These are phyloP conservation scores for Zhengitettix transpicula DNA, from an alignment of 2,888 invertebrate species.

Conservation along the genomic window DNA sequence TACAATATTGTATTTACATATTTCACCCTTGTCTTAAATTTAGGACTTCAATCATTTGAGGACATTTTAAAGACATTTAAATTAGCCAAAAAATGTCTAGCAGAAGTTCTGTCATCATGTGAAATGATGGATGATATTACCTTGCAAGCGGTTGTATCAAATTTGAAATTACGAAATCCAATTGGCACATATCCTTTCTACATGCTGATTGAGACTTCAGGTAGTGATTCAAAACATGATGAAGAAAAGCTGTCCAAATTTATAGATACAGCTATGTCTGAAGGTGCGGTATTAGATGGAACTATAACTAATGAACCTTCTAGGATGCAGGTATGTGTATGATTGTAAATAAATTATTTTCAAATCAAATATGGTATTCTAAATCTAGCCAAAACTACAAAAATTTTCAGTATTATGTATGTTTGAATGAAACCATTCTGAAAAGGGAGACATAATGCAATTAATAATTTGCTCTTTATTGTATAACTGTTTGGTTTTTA, in stretches of 20 bases:
- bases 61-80: constrained; percentile 58
- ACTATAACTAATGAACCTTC: constrained; percentile 68
- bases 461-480: background rate
- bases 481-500: no score
- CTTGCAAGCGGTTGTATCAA: constrained; percentile 44
- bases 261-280: constrained; percentile 53
- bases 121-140: constrained; percentile 78
- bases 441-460: background rate
- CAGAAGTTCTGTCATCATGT: constrained; percentile 87
- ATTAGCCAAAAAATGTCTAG: constrained; percentile 55
- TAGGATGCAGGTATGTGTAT: constrained; percentile 52
- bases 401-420: background rate
- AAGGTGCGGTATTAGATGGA: constrained; percentile 61
- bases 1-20: no score
- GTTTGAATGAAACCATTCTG: background rate
- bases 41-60: constrained; percentile 62
- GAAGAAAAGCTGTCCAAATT: constrained; percentile 71
- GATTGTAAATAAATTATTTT: background rate
- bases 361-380: no score
- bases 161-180: constrained; percentile 32
- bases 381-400: background rate
- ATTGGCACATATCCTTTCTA: constrained; percentile 55
- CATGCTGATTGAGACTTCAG: constrained; percentile 73
- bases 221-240: constrained; percentile 72
- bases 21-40: constrained; percentile 6